These are phyloP conservation scores for Ptychoptera contaminata DNA, from an alignment of 2,888 invertebrate species.

Conservation along the genomic window DNA sequence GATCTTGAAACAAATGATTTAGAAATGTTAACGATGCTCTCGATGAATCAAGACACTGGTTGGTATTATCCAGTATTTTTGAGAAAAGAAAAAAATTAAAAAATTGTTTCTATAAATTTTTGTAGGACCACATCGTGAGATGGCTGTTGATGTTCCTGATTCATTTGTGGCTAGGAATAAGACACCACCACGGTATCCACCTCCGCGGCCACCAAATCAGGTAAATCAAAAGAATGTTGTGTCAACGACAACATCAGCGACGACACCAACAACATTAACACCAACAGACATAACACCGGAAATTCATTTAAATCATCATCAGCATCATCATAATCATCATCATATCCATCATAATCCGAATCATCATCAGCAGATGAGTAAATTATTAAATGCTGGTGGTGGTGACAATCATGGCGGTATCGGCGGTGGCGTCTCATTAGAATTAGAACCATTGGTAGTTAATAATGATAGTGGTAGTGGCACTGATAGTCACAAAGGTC, in stretches of 20 bases:
- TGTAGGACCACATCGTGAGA: conserved; percentile 85
- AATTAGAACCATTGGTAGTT: conserved; percentile 20
- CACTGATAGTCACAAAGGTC: conserved; percentile 14
- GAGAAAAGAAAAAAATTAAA: too few relatives aligned
- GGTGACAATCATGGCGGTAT: conserved; percentile 8
- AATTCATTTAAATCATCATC: conserved; percentile 26
- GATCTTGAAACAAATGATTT: conserved; percentile 30
- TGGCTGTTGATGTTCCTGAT: conserved; percentile 97
- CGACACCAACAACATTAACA: conserved; percentile 7
- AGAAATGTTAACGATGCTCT: conserved; percentile 66
- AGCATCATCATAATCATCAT: conserved; percentile 17
- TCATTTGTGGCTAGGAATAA: conserved; percentile 81
- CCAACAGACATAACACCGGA: conserved; percentile 9
- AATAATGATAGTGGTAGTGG: conserved; percentile 6
- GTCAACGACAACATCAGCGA: background rate
- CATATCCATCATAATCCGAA: conserved; percentile 16
- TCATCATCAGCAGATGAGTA: background rate
- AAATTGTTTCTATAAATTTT: background rate
- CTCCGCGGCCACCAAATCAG: conserved; percentile 52
- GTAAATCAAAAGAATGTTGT: conserved; percentile 22
- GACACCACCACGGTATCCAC: conserved; percentile 81
- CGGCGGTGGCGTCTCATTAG: conserved; percentile 14
- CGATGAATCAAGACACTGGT: conserved; percentile 46
- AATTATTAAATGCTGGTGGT: conserved; percentile 5
- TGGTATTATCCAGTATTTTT: conserved; percentile 14